phyloP scores from a whole-genome alignment of 2,797 vertebrate species.

The Clarias laeviceps region DNA sequence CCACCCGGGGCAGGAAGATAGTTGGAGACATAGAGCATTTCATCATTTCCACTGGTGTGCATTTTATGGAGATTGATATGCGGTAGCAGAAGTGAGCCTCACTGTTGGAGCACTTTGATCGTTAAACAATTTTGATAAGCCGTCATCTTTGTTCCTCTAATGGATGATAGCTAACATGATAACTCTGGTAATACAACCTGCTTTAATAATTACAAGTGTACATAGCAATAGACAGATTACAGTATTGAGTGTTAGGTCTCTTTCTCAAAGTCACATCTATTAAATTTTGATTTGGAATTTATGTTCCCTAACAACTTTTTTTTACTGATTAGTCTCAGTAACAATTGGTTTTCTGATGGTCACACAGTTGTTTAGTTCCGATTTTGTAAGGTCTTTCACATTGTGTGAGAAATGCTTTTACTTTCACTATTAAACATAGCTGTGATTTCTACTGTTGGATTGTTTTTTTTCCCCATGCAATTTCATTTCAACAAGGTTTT shows the following conservation, averaged over 20 bases:
- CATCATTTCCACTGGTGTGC: constrained; percentile 19
- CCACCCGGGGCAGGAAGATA: constrained; percentile 30
- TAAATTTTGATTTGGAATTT: background rate
- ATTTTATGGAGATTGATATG: constrained; percentile 7
- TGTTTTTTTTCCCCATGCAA: too few species aligned
- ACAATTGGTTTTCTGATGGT: too few species aligned
- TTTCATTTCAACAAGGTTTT: too few species aligned
- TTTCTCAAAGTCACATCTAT: background rate
- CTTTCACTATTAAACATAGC: too few species aligned
- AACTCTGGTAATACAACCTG: background rate
- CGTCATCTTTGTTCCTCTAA: background rate
- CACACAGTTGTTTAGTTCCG: too few species aligned
- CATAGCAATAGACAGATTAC: background rate
- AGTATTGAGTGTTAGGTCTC: background rate
- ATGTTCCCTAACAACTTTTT: too few species aligned
- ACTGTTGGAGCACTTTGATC: background rate
- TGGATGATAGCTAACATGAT: background rate
- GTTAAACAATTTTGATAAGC: background rate
- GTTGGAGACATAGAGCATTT: background rate
- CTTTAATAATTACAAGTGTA: background rate
- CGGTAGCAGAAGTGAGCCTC: background rate
- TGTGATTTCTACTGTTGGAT: too few species aligned
- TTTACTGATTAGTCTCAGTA: too few species aligned
- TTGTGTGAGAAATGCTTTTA: too few species aligned
- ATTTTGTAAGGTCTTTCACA: too few species aligned